Conservation (phyloP, 2,888 invertebrate genomes). For the Cerceris ruficornis region DNA sequence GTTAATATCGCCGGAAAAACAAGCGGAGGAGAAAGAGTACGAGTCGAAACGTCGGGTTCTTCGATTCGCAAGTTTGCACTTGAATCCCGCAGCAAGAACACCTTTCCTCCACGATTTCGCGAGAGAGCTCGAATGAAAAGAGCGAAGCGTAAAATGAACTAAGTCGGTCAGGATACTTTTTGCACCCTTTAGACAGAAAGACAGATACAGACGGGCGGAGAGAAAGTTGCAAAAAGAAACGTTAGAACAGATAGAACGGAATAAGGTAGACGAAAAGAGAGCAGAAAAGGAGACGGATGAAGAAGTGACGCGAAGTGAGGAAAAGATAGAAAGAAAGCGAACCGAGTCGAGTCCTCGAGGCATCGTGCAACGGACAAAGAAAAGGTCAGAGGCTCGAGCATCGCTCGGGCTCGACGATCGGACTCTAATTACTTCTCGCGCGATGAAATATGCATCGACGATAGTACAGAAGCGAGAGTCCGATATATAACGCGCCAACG, state of each 20-base stretch:
- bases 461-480: neutral
- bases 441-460: conserved; percentile 8
- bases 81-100: conserved; percentile 8
- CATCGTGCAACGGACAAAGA: neutral
- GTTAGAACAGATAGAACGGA: too few relatives aligned
- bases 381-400: neutral
- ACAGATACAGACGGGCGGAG: too few relatives aligned
- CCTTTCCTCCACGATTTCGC: conserved; percentile 1
- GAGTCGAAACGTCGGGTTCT: conserved; percentile 23
- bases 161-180: conserved; percentile 6
- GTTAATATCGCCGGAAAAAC: neutral
- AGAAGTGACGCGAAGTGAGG: too few relatives aligned
- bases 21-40: conserved; percentile 17
- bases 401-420: neutral
- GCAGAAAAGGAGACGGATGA: too few relatives aligned
- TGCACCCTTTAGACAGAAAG: neutral
- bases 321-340: too few relatives aligned
- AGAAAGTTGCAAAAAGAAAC: too few relatives aligned
- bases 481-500: conserved; percentile 10
- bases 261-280: too few relatives aligned
- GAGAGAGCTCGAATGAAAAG: conserved; percentile 6
- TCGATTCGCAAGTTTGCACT: conserved; percentile 17
- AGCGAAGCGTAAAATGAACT: conserved; percentile 1
- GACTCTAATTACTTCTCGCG: conserved; percentile 2
- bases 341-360: too few relatives aligned